Base-by-base conservation (phyloP, 2,888 invertebrate genomes). In the Thecocarcelia acutangulata region DNA sequence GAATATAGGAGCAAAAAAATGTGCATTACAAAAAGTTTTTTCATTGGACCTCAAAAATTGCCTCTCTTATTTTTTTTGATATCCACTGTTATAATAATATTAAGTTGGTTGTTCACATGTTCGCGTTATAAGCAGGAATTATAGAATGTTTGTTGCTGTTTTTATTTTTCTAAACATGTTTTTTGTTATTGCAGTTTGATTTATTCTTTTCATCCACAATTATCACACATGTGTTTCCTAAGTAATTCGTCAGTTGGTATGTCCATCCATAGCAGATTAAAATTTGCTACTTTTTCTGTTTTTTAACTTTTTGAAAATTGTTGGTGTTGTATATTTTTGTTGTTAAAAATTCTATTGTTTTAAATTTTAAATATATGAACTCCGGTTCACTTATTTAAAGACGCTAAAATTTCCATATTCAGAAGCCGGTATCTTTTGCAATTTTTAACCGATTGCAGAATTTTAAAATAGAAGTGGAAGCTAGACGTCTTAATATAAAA, bases 51-150 rank as follows among this genome's bases (percentile, higher is more conserved):
- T n/a, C n/a, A n/a, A n/a, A n/a, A n/a, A n/a, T n/a, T n/a, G n/a
- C n/a, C n/a, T n/a, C n/a, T n/a, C n/a, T n/a, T n/a, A n/a, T 24
- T 24, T 24, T 24, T 66, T 42, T 48, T 66, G 17, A 11, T 50
- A 33, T 6, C 3, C 61, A 69, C 75, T 68, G 59, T n/a, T n/a
- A n/a, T n/a, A n/a, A n/a, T n/a, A n/a, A n/a, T 68, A 59, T 28
- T 50, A 1, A 42, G 12, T 21, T 11, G 17, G 28, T 42, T 42
- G 44, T 13, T 52, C 79, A 79, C 68, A 40, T 70, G 63, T 56
- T 64, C 33, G 48, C 40, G 59, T 8, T 56, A 54, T 52, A 66
- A 72, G 44, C 66, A 70, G 75, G 72, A 75, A 75, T 76, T 80
- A 68, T n/a, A 75, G 59, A 42, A 24, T 50, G 11, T 46, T 76